Percentiles rank a stretch among this genome's conserved stretches.
These are phyloP conservation scores for Bucorvus abyssinicus DNA, from an alignment of 2,797 vertebrate genomes.

Conservation along the genomic window DNA sequence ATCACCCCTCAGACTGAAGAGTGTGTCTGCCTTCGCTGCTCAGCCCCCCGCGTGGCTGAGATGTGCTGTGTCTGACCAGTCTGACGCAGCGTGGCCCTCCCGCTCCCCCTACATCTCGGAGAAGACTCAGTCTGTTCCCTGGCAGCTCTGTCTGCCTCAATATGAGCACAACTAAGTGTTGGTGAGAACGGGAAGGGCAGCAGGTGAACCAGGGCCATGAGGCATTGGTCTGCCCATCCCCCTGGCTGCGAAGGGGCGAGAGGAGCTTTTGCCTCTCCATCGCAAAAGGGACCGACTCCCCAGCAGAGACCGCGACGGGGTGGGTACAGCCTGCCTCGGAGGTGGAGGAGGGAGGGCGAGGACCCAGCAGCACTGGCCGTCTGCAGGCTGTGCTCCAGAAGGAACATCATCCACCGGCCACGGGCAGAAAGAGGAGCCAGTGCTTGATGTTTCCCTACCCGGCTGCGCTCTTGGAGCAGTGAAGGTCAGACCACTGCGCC, in stretches of 20 bases:
- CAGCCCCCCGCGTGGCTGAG: background rate
- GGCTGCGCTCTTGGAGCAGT: background rate
- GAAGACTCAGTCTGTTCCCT: background rate
- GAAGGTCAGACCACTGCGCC: background rate
- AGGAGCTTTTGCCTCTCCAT: background rate
- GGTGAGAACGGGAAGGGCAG: background rate
- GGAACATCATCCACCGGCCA: rapidly evolving
- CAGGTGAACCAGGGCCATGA: background rate
- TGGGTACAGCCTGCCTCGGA: rapidly evolving
- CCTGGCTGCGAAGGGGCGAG: background rate
- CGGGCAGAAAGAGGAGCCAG: background rate
- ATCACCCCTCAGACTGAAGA: background rate
- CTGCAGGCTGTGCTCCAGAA: background rate
- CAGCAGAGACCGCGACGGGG: background rate
- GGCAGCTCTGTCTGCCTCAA: background rate
- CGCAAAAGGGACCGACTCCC: rapidly evolving
- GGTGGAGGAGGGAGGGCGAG: background rate
- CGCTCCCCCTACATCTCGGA: rapidly evolving
- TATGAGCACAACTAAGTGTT: rapidly evolving
- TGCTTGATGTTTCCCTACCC: background rate
- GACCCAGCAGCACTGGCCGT: background rate
- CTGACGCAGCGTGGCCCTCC: rapidly evolving
- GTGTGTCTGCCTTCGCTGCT: background rate
- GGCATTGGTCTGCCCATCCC: background rate
- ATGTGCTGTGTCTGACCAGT: background rate